Evolutionary conservation across 2,113 vertebrate genomes (phyloP).

Genomic region (Scolopax mira): DNA sequence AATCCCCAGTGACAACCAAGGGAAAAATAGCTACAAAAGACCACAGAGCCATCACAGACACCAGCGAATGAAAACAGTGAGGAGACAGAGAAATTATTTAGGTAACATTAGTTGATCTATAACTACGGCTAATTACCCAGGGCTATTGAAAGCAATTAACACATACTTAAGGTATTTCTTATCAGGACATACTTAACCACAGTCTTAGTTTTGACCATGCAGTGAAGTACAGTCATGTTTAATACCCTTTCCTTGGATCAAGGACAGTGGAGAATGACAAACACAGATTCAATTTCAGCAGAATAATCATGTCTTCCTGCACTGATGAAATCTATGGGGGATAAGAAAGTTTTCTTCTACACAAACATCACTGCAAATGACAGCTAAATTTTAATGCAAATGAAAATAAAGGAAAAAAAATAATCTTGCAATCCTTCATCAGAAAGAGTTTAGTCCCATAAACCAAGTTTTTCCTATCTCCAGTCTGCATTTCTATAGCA

Average conservation of each 20-base stretch:
- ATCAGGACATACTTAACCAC: not conserved
- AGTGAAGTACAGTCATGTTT: not conserved
- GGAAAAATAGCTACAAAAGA: not conserved
- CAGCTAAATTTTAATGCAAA: not conserved
- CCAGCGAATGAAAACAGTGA: not conserved
- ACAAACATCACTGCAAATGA: not conserved
- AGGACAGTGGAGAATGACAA: not conserved
- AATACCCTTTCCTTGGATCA: not conserved
- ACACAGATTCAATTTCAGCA: slow-evolving; percentile 8
- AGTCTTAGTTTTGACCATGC: not conserved
- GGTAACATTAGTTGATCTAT: not conserved
- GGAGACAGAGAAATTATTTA: not conserved
- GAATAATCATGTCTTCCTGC: slow-evolving; percentile 13
- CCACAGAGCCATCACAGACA: not conserved
- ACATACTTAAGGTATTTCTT: not conserved
- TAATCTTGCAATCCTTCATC: not conserved
- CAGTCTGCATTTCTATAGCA: not conserved
- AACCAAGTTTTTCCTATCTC: not conserved
- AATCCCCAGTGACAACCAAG: not conserved
- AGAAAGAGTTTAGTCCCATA: not conserved
- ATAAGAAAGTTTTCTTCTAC: not conserved
- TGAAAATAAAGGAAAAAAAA: not conserved
- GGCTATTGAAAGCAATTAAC: not conserved
- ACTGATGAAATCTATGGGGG: not conserved
- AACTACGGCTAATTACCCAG: not conserved